Evolutionary conservation across 35 echinoderm and acorn worm genomes (phyloP).

Genomic region (Chiridota heheva): DNA sequence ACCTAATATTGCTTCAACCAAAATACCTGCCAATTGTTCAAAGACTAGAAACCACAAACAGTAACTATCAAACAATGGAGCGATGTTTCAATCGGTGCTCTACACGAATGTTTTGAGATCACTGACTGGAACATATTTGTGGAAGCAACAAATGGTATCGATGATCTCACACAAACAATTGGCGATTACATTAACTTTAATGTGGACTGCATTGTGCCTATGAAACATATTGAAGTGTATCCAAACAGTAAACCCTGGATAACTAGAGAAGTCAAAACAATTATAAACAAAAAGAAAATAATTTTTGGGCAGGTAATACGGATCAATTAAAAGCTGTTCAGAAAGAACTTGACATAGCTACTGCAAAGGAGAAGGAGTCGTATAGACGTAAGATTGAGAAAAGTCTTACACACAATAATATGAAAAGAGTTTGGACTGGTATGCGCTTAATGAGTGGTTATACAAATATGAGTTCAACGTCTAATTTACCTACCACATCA

Average conservation of each 20-base stretch:
- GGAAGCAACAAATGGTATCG: slow-evolving; percentile 6
- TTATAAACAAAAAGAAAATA: slow-evolving; percentile 28
- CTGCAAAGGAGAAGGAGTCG: background rate
- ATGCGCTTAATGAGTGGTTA: too few species aligned
- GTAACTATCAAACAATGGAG: slow-evolving; percentile 15
- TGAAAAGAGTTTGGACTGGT: background rate
- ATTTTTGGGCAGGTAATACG: background rate
- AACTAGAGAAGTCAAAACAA: background rate
- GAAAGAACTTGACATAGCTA: slow-evolving; percentile 25
- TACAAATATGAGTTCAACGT: too few species aligned
- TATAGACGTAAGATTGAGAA: slow-evolving; percentile 30
- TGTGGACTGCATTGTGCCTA: background rate
- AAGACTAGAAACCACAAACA: background rate
- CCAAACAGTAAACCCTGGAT: slow-evolving; percentile 32
- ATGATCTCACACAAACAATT: slow-evolving; percentile 36
- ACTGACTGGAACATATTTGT: slow-evolving; percentile 51
- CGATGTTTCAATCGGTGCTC: background rate
- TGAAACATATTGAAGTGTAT: background rate
- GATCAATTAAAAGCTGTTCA: slow-evolving; percentile 13
- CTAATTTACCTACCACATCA: background rate
- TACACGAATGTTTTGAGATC: background rate
- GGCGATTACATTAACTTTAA: background rate
- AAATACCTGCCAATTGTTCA: slow-evolving; percentile 32
- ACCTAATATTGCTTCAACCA: slow-evolving; percentile 1
- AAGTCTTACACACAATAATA: slow-evolving; percentile 16